Conservation (phyloP, 2,888 invertebrate species). For the Lamellibrachia columna region DNA sequence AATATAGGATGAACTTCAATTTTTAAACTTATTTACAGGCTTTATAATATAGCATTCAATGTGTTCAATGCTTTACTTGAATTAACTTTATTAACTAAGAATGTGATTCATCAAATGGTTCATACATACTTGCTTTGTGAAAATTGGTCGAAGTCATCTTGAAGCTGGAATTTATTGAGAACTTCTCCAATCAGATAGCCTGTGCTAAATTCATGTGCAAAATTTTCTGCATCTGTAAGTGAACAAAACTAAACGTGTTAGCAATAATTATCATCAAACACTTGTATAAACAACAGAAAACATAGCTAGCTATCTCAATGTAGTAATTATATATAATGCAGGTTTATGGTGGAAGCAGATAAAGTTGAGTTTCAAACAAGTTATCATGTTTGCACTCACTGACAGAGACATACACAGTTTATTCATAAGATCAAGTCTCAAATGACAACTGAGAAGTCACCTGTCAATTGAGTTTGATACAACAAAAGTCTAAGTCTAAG, state of each 20-base stretch:
- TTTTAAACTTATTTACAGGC: background rate
- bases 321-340: too few relatives aligned
- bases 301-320: background rate
- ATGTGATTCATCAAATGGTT: background rate
- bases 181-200: slow-evolving; percentile 66
- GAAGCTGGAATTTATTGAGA: slow-evolving; percentile 60
- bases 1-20: background rate
- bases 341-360: too few relatives aligned
- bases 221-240: slow-evolving; percentile 53
- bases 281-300: background rate
- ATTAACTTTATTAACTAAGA: background rate
- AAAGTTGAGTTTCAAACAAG: too few relatives aligned
- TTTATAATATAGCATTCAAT: background rate
- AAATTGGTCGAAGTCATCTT: slow-evolving; percentile 65
- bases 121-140: slow-evolving; percentile 61
- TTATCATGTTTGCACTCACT: too few relatives aligned
- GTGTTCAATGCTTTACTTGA: background rate
- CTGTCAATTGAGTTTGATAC: too few relatives aligned
- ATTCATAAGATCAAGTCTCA: too few relatives aligned
- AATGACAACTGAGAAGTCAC: too few relatives aligned
- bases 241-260: background rate
- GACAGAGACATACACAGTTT: too few relatives aligned
- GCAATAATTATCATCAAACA: background rate
- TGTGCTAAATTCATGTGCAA: slow-evolving; percentile 62
- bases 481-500: too few relatives aligned